These are phyloP conservation scores for Sceloporus tristichus DNA, from an alignment of 2,113 vertebrate genomes.

Conservation along the genomic window DNA sequence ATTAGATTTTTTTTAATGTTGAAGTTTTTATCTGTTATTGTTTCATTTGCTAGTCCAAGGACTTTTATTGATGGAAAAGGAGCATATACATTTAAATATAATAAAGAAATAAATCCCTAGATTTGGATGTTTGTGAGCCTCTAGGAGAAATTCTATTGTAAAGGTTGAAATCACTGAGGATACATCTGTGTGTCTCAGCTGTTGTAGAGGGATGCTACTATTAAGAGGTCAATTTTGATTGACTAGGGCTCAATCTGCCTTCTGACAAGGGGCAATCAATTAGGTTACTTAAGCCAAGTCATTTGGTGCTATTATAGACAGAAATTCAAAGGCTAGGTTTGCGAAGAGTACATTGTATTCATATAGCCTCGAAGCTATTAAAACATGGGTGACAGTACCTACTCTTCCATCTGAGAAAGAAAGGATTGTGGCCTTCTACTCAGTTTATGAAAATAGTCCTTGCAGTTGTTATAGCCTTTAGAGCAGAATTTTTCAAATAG, in stretches of 20 bases:
- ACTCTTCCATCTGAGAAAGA: background rate
- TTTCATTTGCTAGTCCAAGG: background rate
- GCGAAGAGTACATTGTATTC: background rate
- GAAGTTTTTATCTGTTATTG: background rate
- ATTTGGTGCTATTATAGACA: background rate
- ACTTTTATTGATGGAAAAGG: background rate
- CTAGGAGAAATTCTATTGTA: background rate
- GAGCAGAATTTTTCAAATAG: background rate
- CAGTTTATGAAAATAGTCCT: background rate
- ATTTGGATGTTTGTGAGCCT: background rate
- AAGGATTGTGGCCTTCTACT: background rate
- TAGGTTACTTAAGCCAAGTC: background rate
- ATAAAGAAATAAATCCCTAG: background rate
- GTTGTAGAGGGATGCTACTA: background rate
- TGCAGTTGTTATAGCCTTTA: too few relatives aligned
- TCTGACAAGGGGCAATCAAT: background rate
- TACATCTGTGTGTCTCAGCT: background rate
- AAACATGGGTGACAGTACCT: background rate
- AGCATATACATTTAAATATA: background rate
- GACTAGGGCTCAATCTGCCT: background rate
- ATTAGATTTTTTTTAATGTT: too few relatives aligned
- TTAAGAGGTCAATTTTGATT: slow-evolving; percentile 5
- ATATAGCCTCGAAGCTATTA: background rate
- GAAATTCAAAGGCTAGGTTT: background rate
- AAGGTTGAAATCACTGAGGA: background rate